Evolutionary conservation across 2,888 invertebrate genomes (phyloP).

Genomic region (Hartigia nigra): DNA sequence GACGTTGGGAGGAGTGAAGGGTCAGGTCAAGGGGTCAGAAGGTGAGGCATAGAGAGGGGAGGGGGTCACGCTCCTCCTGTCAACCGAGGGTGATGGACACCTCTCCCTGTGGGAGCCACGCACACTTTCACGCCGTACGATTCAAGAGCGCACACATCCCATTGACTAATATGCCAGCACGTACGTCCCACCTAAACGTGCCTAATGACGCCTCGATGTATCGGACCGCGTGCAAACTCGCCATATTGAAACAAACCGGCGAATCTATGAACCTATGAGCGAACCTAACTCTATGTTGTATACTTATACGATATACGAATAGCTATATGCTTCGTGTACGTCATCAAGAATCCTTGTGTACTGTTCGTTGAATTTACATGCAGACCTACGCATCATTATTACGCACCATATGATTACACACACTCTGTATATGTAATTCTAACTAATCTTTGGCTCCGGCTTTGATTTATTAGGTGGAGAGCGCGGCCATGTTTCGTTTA

Average conservation of each 20-base stretch:
- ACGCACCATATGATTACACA: not conserved
- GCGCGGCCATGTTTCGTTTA: not conserved
- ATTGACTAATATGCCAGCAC: not conserved
- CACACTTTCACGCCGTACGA: conserved; percentile 22
- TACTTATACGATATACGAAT: not conserved
- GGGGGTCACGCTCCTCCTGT: conserved; percentile 60
- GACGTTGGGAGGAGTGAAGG: conserved; percentile 9
- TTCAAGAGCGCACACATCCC: conserved; percentile 5
- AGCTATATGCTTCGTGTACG: not conserved
- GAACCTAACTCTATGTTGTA: not conserved
- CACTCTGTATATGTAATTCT: not conserved
- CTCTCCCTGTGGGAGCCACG: conserved; percentile 61
- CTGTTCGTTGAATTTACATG: not conserved
- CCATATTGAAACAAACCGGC: conserved; percentile 1
- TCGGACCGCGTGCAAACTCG: conserved; percentile 4
- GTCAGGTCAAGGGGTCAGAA: conserved; percentile 7
- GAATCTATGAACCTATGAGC: not conserved
- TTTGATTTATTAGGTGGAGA: not conserved
- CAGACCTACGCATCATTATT: not conserved
- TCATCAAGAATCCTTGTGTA: not conserved
- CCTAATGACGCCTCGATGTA: conserved; percentile 9
- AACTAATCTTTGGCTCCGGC: not conserved
- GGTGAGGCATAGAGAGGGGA: not conserved
- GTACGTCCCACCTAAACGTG: not conserved
- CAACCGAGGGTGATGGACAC: conserved; percentile 64